Conservation (phyloP, 2,113 vertebrate genomes). For the Axis porcinus region DNA sequence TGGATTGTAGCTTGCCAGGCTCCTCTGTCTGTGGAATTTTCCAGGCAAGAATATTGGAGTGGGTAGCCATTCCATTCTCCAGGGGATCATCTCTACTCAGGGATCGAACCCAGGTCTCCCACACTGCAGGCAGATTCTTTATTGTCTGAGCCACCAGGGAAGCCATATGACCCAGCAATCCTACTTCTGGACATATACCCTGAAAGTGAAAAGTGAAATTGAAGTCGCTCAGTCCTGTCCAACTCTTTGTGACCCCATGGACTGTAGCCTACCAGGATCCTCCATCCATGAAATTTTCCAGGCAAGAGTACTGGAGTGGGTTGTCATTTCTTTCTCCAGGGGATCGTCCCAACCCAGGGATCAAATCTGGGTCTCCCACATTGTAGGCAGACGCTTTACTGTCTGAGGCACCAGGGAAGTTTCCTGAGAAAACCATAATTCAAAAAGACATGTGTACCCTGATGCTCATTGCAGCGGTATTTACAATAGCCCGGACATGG, state of each 20-base stretch:
- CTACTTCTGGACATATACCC: neutral
- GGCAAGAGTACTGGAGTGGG: neutral
- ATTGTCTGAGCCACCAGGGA: neutral
- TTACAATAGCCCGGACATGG: neutral
- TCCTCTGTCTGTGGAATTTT: neutral
- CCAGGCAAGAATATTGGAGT: neutral
- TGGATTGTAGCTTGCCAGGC: neutral
- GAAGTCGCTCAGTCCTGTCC: neutral
- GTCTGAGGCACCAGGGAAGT: neutral
- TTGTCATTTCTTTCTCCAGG: neutral
- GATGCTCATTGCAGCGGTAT: neutral
- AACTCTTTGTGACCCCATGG: neutral
- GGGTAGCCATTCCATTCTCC: neutral
- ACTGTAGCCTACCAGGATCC: neutral
- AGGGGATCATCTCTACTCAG: neutral
- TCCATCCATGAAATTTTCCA: neutral
- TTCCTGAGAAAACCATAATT: neutral
- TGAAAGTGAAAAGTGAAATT: neutral
- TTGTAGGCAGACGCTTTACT: neutral
- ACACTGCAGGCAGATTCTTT: neutral
- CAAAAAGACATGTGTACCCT: accelerated
- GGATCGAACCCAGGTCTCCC: neutral
- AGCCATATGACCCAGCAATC: neutral
- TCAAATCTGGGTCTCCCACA: neutral
- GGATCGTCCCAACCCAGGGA: neutral